Evolutionary conservation across 1,140 invertebrate species (phyloP).

Genomic region (Zaprionus capensis): DNA sequence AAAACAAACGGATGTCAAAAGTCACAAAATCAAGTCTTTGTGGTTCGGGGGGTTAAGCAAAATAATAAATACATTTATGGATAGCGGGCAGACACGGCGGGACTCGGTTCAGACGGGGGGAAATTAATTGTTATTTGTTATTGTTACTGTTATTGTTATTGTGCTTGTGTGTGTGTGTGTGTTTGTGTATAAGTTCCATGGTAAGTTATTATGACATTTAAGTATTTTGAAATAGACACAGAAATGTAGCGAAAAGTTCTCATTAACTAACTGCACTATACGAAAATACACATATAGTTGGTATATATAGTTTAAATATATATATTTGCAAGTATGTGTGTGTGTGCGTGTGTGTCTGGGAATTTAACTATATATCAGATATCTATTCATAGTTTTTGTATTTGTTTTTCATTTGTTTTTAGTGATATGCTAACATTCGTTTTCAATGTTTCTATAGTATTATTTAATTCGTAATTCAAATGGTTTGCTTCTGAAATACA

Average conservation of each 20-base stretch:
- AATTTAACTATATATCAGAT: constrained; percentile 47
- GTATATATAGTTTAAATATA: constrained; percentile 27
- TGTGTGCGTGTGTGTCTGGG: constrained; percentile 6
- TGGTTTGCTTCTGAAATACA: constrained; percentile 50
- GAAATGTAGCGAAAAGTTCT: constrained; percentile 73
- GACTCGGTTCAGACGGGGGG: not conserved
- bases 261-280: constrained; percentile 59
- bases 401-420: constrained; percentile 14
- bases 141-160: constrained; percentile 23
- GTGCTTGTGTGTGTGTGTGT: constrained; percentile 8
- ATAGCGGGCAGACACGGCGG: constrained; percentile 12
- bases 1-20: constrained; percentile 34
- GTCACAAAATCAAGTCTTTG: constrained; percentile 26
- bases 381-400: constrained; percentile 48
- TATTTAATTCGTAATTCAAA: constrained; percentile 43
- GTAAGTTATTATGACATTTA: constrained; percentile 63
- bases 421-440: constrained; percentile 78
- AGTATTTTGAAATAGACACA: constrained; percentile 76
- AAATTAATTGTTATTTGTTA: constrained; percentile 14
- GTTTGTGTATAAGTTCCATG: constrained; percentile 28
- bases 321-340: constrained; percentile 24
- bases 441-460: constrained; percentile 29
- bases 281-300: constrained; percentile 25
- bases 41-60: constrained; percentile 20
- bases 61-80: constrained; percentile 27